phyloP scores from a whole-genome alignment of 2,797 vertebrate species.

The Acanthurus tractus region DNA sequence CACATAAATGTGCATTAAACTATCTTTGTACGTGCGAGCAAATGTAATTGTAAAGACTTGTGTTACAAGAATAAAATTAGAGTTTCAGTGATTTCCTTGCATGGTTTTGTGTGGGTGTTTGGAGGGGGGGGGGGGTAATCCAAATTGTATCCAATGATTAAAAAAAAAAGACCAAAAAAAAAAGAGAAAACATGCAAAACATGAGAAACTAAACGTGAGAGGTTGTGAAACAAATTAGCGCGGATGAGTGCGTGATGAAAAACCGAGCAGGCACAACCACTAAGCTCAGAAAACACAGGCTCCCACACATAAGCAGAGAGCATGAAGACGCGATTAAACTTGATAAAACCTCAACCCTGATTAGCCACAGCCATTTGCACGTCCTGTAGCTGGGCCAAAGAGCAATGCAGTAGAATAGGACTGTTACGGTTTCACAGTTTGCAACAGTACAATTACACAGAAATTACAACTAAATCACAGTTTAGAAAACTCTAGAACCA shows the following conservation, averaged over 20 bases:
- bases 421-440: conserved; percentile 27
- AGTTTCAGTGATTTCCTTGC: conserved; percentile 30
- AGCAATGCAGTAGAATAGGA: conserved; percentile 41
- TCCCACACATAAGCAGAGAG: conserved; percentile 54
- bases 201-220: conserved; percentile 62
- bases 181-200: conserved; percentile 26
- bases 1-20: conserved; percentile 53
- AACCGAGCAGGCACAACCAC: conserved; percentile 56
- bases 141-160: conserved; percentile 35
- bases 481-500: conserved; percentile 8
- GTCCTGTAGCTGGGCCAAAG: conserved; percentile 39
- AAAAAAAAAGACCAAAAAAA: conserved; percentile 10
- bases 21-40: conserved; percentile 35
- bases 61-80: conserved; percentile 29
- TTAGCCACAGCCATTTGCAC: conserved; percentile 67
- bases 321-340: conserved; percentile 71
- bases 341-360: conserved; percentile 76
- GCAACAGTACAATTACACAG: conserved; percentile 22
- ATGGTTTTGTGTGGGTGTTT: conserved; percentile 19
- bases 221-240: conserved; percentile 64
- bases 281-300: conserved; percentile 51
- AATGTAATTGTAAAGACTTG: conserved; percentile 47
- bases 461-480: conserved; percentile 24
- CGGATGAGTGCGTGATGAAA: conserved; percentile 71
- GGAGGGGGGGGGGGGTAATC: conserved; percentile 10